Evolutionary conservation across 2,888 invertebrate species (phyloP), one percentile per base, ranked within the genome.

Genomic region (Prosapia bicincta): DNA sequence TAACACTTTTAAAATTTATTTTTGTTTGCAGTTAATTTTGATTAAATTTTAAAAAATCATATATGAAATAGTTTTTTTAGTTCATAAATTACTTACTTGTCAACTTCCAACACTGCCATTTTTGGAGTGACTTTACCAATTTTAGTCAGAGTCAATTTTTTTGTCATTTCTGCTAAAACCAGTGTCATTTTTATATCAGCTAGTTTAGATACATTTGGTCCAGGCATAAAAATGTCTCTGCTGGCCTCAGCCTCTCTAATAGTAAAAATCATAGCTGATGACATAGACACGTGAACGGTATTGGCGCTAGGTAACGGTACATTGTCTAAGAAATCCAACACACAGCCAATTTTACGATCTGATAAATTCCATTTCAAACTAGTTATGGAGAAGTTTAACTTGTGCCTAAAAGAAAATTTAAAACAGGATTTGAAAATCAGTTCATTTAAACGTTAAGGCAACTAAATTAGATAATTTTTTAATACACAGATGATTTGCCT

Each of bases 301-400:
- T 81, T 82, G 32, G 84, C 83, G 20, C 83, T 82, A 0, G 86
- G 86, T 72, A 86, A 80, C 6, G 88, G 86, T 72, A 88, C 83
- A 79, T 87, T 85, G 76, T 86, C 85, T 71, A 87, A 79, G 83
- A 93, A 94, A 80, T 91, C 90, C 77, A 92, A 85, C 2, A 94
- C 85, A 30, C 89, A 84, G 26, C 88, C 87, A 30, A 93, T 87
- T 83, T 91, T 90, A 71, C 90, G 88, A 82, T 94, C 93, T 0
- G 93, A 93, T 38, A 94, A 85, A 84, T 93, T 93, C 38, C 94
- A 83, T 81, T 93, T 93, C 66, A 94, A 82, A 78, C 90, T 90
- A 25, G 92, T 90, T 26, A 94, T 85, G 0, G 90, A 90, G 65
- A 93, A 87, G 83, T 92, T 93, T 70, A 94, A 86, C 85, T 94